Evolutionary conservation across 1,140 invertebrate species (phyloP).

Genomic region (Argopecten irradians): DNA sequence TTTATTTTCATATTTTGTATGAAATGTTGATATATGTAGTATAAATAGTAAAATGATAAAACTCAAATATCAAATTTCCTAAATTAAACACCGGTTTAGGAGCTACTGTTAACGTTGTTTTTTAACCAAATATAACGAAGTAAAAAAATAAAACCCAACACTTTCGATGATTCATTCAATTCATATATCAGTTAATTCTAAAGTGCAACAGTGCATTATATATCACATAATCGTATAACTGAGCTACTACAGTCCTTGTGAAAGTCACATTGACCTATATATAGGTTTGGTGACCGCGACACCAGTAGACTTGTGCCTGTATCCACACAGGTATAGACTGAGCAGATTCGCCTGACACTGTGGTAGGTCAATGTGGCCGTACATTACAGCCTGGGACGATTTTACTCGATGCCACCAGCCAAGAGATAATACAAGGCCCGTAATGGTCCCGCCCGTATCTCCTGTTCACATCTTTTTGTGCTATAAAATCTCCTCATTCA

Average conservation of each 20-base stretch:
- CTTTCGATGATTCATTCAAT: too few species aligned
- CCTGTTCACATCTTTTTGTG: conserved; percentile 6
- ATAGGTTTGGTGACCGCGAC: background rate
- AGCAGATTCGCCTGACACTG: background rate
- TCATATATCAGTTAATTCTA: too few species aligned
- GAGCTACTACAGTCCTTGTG: background rate
- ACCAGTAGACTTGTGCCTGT: too few species aligned
- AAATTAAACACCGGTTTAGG: too few species aligned
- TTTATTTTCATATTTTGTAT: too few species aligned
- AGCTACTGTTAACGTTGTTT: too few species aligned
- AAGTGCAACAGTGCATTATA: background rate
- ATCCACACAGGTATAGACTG: background rate
- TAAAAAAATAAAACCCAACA: too few species aligned
- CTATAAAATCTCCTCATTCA: background rate
- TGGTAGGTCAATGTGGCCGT: conserved; percentile 7
- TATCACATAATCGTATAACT: background rate
- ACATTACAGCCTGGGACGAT: background rate
- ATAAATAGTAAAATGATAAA: too few species aligned
- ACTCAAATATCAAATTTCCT: too few species aligned
- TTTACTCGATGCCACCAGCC: background rate
- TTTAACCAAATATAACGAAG: too few species aligned
- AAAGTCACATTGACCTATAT: background rate
- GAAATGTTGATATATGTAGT: too few species aligned
- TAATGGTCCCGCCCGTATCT: background rate
- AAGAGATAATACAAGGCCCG: background rate